A percentile compares a stretch with the other conserved stretches of the same genome.
Conservation (phyloP, 2,888 invertebrate genomes). For the Nebria brevicollis region DNA sequence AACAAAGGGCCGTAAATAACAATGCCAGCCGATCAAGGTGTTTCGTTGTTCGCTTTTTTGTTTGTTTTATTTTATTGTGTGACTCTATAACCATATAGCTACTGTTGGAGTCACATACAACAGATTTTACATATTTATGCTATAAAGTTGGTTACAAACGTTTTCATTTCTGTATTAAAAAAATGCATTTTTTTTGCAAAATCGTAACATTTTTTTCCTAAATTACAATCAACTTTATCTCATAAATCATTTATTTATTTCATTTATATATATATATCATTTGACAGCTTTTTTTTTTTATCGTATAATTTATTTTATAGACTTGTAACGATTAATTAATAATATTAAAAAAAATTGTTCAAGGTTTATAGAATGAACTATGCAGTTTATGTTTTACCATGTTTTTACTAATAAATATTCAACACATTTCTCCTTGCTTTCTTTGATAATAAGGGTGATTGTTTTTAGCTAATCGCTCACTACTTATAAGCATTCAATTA, state of each 20-base stretch:
- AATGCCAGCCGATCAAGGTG: conserved; percentile 13
- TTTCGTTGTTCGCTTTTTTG: conserved; percentile 10
- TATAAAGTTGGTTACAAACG: background rate
- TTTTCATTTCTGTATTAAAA: background rate
- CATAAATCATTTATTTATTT: background rate
- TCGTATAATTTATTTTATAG: background rate
- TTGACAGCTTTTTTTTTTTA: background rate
- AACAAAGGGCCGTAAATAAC: conserved; percentile 12
- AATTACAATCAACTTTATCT: background rate
- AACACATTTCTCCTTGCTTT: background rate
- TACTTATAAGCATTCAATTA: background rate
- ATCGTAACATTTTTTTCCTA: background rate
- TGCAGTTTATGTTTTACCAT: background rate
- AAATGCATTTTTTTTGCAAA: no score
- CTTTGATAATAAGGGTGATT: background rate
- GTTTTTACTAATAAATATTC: background rate
- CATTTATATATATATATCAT: background rate
- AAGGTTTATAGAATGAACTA: background rate
- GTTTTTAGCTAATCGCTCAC: background rate
- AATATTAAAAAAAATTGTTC: background rate
- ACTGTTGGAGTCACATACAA: background rate
- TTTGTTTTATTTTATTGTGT: conserved; percentile 1
- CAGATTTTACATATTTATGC: background rate
- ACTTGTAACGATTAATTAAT: background rate
- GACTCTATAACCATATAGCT: conserved; percentile 5